A percentile compares a stretch with the other conserved stretches of the same genome.
phyloP scores from a whole-genome alignment of 2,113 vertebrate species.

The Galeopterus variegatus region DNA sequence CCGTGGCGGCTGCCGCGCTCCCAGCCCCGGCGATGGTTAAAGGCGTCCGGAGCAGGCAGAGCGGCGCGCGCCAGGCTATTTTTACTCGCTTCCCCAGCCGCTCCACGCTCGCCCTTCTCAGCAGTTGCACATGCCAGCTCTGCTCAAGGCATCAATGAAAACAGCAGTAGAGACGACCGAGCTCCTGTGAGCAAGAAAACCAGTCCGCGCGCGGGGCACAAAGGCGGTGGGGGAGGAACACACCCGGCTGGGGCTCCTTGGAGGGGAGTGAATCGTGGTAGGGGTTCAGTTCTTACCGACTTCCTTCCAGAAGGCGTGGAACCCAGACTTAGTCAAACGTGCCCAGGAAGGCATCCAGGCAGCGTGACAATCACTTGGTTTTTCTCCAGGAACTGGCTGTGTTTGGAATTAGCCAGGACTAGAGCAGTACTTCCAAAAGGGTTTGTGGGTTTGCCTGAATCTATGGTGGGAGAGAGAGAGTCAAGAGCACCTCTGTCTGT shows the following conservation, averaged over 20 bases:
- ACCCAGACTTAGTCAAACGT: constrained; percentile 56
- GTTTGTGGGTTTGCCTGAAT: constrained; percentile 25
- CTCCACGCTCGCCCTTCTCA: constrained; percentile 59
- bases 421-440: constrained; percentile 68
- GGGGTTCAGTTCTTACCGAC: constrained; percentile 2
- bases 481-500: background rate
- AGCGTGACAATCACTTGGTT: constrained; percentile 68
- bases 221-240: background rate
- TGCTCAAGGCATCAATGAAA: constrained; percentile 83
- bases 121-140: constrained; percentile 79
- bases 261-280: background rate
- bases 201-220: background rate
- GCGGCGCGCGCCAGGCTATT: constrained; percentile 75
- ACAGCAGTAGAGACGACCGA: constrained; percentile 72
- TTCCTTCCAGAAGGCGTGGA: constrained; percentile 5
- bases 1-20: background rate
- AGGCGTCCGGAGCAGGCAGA: constrained; percentile 71
- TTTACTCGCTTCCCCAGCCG: constrained; percentile 79
- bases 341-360: constrained; percentile 53
- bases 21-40: constrained; percentile 60
- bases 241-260: background rate
- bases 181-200: background rate
- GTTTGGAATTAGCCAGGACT: constrained; percentile 67
- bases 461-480: background rate
- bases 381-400: constrained; percentile 72